Evolutionary conservation across 2,113 vertebrate genomes (phyloP), one percentile per base, ranked within the genome.

Genomic region (Arothron firmamentum): DNA sequence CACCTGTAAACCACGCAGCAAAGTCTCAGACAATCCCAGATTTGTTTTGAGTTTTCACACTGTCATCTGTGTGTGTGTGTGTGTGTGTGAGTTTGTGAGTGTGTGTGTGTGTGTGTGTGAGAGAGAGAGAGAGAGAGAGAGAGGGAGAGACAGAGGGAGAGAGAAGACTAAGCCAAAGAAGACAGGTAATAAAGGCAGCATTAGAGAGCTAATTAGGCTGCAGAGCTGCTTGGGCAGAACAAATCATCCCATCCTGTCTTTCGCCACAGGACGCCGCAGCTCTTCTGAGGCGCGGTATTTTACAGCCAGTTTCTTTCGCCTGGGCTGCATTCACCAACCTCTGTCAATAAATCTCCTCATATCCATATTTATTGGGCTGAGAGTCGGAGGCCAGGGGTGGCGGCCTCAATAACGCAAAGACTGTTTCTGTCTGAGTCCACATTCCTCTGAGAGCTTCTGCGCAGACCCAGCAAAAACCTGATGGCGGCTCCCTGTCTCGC

Each of bases 181-280:
- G 83, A 82, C 82, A 85, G 67, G 81, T 89, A 81, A 88, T 89
- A 88, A 90, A 82, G 68, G 74, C 59, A 21, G 60, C 79, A 90
- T 92, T 90, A 91, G 82, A 62, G 63, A 75, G 83, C 77, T 90
- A 86, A 92, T 93, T 91, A 88, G 85, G 74, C 84, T 74, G 52
- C 72, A 68, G 85, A 66, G 78, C 81, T 76, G 80, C 59, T 81
- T 83, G 23, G 18, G 69, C 81, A 82, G 72, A 85, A 71, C 73
- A 82, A 83, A 89, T 88, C 71, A 81, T 89, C 84, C 88, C 80
- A 87, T 89, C 72, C 50, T 70, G 28, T 78, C 70, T 68, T 86
- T 81, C 70, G 72, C 86, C 80, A 77, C 55, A 48, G 71, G 62
- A 71, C 67, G 65, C 80, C 67, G 62, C 45, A 3, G 63, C 80